phyloP scores from a whole-genome alignment of 2,113 vertebrate genomes.

The Fulmarus glacialis region DNA sequence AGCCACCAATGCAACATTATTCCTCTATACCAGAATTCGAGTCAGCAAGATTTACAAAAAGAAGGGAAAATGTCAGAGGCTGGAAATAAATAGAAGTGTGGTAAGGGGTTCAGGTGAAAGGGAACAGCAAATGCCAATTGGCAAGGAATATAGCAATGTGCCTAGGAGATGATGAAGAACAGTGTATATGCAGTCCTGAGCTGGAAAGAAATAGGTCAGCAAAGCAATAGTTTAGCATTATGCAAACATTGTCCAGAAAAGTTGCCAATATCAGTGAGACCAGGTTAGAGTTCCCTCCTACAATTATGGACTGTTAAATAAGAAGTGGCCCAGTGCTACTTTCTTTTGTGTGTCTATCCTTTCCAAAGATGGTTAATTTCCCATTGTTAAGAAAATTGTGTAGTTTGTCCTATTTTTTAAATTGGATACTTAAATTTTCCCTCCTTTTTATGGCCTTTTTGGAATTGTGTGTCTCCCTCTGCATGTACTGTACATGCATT shows the following conservation, averaged over 20 bases:
- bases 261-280: conserved; percentile 26
- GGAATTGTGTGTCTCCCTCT: conserved; percentile 45
- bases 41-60: neutral
- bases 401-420: conserved; percentile 49
- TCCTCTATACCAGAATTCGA: neutral
- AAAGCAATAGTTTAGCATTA: conserved; percentile 19
- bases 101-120: conserved; percentile 11
- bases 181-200: conserved; percentile 22
- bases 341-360: neutral
- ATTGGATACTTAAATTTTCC: conserved; percentile 50
- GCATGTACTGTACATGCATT: conserved; percentile 11
- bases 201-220: conserved; percentile 25
- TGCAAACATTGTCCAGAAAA: neutral
- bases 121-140: neutral
- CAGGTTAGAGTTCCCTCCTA: neutral
- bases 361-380: conserved; percentile 7
- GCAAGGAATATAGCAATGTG: neutral
- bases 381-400: conserved; percentile 28
- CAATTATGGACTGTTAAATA: neutral
- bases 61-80: neutral
- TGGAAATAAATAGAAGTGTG: neutral
- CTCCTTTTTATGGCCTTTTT: conserved; percentile 47
- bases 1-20: neutral
- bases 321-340: neutral
- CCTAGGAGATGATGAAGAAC: neutral